Evolutionary conservation across 2,888 invertebrate genomes (phyloP), one percentile per base, ranked within the genome.

Genomic region (Hipparchia semele): DNA sequence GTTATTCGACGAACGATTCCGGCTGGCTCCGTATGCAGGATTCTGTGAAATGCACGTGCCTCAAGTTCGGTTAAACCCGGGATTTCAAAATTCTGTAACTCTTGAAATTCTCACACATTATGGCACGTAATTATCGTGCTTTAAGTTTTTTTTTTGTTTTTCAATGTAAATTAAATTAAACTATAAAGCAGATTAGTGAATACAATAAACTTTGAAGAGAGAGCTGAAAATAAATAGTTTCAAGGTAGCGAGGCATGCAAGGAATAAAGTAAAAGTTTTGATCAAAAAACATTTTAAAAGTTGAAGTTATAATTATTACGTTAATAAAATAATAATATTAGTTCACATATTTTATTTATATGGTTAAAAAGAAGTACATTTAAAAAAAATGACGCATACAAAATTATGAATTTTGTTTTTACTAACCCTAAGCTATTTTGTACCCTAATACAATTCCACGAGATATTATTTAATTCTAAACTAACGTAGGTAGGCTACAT

Each of bases 1-100:
- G 76, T 75, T 78, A 78, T 78, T 75, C 71, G 73, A 71, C 72
- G 77, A 79, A 77, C 80, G 79, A 75, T 76, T 75, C 79, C 79
- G 78, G 75, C 78, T 77, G 79, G 80, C 79, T 78, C 80, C 81
- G 68, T 74, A 73, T 72, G 73, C 56, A 56, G 61, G 68, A 75
- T 73, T 75, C 73, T 65, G 65, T 73, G 68, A 75, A 75, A 73
- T 59, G 70, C 60, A 69, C 62, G 70, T 73, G 71, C 49, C 64
- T 54, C 23, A 13, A 61, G 39, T 61, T 60, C 61, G 39, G 60
- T 13, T 51, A 33, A 60, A 13, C 53, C 9, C 61, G 60, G 53
- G 7, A 61, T 61, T 69, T 53, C 69, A 33, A 69, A 69, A 69
- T 53, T 61, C 53, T 69, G 53, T 58, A 23, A 68, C 59, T 60